These are phyloP conservation scores for Drosophila atripex DNA, from an alignment of 2,888 invertebrate genomes.

Conservation along the genomic window DNA sequence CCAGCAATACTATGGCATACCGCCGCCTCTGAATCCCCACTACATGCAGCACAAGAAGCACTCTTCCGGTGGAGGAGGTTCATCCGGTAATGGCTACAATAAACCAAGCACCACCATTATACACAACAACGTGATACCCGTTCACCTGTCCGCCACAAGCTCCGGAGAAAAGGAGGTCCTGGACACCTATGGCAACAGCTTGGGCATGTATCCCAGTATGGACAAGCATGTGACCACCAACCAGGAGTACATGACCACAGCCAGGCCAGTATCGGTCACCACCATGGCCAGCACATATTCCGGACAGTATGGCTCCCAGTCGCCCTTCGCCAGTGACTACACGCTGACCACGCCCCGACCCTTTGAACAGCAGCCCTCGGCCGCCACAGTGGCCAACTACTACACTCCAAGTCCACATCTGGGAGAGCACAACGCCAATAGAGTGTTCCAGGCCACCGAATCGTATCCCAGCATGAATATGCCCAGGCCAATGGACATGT, in stretches of 20 bases:
- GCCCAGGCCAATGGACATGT: constrained; percentile 61
- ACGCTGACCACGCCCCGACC: constrained; percentile 63
- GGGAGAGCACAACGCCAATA: constrained; percentile 80
- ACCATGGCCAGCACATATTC: constrained; percentile 56
- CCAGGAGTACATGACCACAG: constrained; percentile 62
- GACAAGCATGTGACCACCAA: constrained; percentile 40
- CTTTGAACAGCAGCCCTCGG: constrained; percentile 66
- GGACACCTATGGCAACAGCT: constrained; percentile 81
- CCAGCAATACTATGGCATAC: constrained; percentile 62
- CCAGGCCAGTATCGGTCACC: constrained; percentile 50
- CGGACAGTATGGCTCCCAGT: constrained; percentile 57
- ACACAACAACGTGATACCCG: constrained; percentile 82
- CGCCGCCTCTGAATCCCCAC: constrained; percentile 44
- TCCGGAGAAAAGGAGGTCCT: constrained; percentile 77
- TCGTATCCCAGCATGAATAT: constrained; percentile 70
- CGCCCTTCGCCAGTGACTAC: constrained; percentile 66
- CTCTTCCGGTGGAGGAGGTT: constrained; percentile 8
- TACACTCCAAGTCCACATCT: constrained; percentile 82
- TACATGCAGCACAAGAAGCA: constrained; percentile 61
- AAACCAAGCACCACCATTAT: constrained; percentile 80
- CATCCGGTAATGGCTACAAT: constrained; percentile 35
- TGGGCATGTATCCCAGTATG: constrained; percentile 68
- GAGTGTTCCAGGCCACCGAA: constrained; percentile 73
- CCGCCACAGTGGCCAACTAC: constrained; percentile 69
- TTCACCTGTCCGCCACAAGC: constrained; percentile 72